Conservation (phyloP, 92 coral and sea anemone species). For the Micromussa lordhowensis region DNA sequence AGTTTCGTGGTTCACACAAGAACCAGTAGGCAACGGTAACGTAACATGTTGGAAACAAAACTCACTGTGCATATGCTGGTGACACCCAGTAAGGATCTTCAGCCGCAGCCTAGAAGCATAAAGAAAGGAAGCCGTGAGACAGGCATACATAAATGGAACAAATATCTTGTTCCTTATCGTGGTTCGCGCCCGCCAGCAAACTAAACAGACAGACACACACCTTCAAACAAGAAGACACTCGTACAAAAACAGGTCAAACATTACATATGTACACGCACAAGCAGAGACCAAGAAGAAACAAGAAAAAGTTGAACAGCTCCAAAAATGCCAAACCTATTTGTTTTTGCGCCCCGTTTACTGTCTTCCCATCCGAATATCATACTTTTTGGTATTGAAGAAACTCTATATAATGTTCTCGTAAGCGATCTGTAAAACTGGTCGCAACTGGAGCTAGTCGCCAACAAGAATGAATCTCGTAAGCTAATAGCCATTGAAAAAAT, state of each 20-base stretch:
- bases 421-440: no score
- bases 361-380: neutral
- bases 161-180: no score
- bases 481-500: no score
- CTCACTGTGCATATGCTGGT: slow-evolving; percentile 97
- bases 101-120: slow-evolving; percentile 85
- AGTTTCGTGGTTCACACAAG: no score
- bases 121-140: neutral
- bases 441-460: no score
- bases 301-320: neutral
- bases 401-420: no score
- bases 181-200: no score
- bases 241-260: neutral
- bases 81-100: slow-evolving; percentile 98
- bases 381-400: neutral
- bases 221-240: neutral
- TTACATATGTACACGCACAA: neutral
- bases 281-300: neutral
- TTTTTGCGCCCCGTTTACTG: neutral
- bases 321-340: no score
- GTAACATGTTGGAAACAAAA: neutral
- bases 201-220: neutral
- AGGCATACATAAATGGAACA: neutral
- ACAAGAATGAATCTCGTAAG: no score
- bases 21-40: neutral